Conservation (phyloP, 2,888 invertebrate species). For the Lamellibrachia columna region DNA sequence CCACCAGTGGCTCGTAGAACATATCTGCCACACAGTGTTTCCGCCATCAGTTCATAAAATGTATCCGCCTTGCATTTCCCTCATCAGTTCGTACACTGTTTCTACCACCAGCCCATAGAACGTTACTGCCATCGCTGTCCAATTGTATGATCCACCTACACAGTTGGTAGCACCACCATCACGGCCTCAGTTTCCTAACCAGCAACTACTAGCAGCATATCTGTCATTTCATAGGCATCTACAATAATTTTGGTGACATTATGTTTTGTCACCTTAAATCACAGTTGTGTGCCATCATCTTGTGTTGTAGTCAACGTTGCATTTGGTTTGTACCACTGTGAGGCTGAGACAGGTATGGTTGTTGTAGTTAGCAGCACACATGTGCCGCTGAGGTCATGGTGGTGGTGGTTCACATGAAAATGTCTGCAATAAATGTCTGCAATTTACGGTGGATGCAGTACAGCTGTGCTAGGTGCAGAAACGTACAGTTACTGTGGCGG, state of each 20-base stretch:
- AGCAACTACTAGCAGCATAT: not conserved
- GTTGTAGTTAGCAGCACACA: no score
- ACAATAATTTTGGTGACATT: not conserved
- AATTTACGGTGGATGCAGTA: not conserved
- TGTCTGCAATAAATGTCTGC: not conserved
- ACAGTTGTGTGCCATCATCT: not conserved
- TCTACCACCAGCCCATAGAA: not conserved
- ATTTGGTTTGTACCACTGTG: not conserved
- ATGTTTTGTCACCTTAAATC: not conserved
- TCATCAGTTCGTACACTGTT: not conserved
- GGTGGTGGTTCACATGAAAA: conserved; percentile 9
- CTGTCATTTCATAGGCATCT: not conserved
- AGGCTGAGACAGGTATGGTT: not conserved
- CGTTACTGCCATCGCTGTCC: not conserved
- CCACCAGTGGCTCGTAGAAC: not conserved
- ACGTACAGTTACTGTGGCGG: no score
- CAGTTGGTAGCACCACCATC: not conserved
- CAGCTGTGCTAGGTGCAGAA: no score
- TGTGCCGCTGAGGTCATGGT: not conserved
- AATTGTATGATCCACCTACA: not conserved
- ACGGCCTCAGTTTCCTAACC: not conserved
- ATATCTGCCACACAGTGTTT: not conserved
- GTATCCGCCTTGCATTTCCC: not conserved
- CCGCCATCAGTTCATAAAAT: not conserved
- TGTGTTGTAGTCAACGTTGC: no score